phyloP scores from a whole-genome alignment of 1,140 invertebrate species.

The Drosophila persimilis region DNA sequence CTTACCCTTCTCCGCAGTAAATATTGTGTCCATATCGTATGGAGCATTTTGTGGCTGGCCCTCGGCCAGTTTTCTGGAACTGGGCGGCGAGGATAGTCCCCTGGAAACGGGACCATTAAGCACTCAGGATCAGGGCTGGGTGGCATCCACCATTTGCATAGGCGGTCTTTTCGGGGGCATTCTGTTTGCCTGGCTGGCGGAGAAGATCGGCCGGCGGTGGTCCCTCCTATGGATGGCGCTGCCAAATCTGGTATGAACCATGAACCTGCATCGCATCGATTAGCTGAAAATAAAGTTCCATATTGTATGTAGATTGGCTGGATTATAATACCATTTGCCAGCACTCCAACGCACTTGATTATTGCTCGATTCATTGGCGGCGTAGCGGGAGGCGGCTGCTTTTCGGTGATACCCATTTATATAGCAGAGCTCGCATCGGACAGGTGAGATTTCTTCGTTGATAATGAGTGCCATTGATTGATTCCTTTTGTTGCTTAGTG shows the following conservation, averaged over 20 bases:
- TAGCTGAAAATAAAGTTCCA: neutral
- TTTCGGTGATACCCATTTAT: slow-evolving; percentile 83
- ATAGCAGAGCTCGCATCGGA: slow-evolving; percentile 83
- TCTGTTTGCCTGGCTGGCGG: slow-evolving; percentile 84
- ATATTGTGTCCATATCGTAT: slow-evolving; percentile 67
- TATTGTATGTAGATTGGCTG: slow-evolving; percentile 64
- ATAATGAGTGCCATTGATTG: no score
- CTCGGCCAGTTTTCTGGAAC: slow-evolving; percentile 83
- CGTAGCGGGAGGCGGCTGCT: slow-evolving; percentile 82
- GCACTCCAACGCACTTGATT: slow-evolving; percentile 72
- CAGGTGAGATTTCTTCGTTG: slow-evolving; percentile 40
- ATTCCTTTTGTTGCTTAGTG: slow-evolving; percentile 21
- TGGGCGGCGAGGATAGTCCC: slow-evolving; percentile 76
- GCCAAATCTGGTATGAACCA: slow-evolving; percentile 59
- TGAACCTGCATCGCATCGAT: neutral
- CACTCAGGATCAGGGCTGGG: slow-evolving; percentile 84
- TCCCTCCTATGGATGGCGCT: slow-evolving; percentile 62
- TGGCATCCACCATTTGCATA: slow-evolving; percentile 84
- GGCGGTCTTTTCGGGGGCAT: slow-evolving; percentile 84
- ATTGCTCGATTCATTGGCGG: slow-evolving; percentile 83
- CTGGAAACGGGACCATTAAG: slow-evolving; percentile 64
- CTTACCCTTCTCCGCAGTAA: slow-evolving; percentile 36
- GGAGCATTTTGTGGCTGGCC: slow-evolving; percentile 83
- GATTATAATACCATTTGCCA: slow-evolving; percentile 82
- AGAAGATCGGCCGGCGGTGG: slow-evolving; percentile 78